Evolutionary conservation across 2,888 invertebrate genomes (phyloP), one percentile per base, ranked within the genome.

Genomic region (Pseudanteris insignis): DNA sequence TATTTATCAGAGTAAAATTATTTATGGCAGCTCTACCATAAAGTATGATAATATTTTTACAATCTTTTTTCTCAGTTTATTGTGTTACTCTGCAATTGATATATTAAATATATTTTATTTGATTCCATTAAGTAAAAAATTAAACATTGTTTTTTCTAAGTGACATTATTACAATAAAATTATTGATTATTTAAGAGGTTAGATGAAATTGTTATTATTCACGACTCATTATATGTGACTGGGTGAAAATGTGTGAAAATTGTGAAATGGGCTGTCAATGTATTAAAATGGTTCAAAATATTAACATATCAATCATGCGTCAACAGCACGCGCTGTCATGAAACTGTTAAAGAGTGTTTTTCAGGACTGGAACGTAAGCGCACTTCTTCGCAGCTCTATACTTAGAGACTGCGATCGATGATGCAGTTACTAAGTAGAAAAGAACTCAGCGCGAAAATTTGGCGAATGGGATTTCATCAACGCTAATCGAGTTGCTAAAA

Each of bases 201-300:
- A n/a, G n/a, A n/a, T n/a, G n/a, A n/a, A n/a, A n/a, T n/a, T n/a
- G n/a, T n/a, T n/a, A n/a, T n/a, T n/a, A n/a, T n/a, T n/a, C n/a
- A n/a, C n/a, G n/a, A n/a, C n/a, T n/a, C n/a, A n/a, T 50, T 50
- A 30, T 13, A 9, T 15, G 30, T 1, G 7, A 26, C 9, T 37
- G 1, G 26, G 10, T 5, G 13, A 9, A 43, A 21, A 18, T 24
- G 24, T 4, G 12, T 12, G 10, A 28, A 26, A 46, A 55, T 40
- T 40, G 41, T 48, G 34, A 57, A 57, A 47, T 48, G 36, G 43
- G 41, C 55, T 57, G 41, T 47, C 47, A 47, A 47, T 55, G 34
- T 47, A 29, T 55, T 36, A 34, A 40, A 55, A 47, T 41, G 34
- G 29, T 33, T 40, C 40, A 40, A 41, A 55, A 58, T 37, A 58